A percentile compares a stretch with the other conserved stretches of the same genome.
These are phyloP conservation scores for Hydropotes inermis DNA, from an alignment of 2,113 vertebrate species.

Conservation along the genomic window DNA sequence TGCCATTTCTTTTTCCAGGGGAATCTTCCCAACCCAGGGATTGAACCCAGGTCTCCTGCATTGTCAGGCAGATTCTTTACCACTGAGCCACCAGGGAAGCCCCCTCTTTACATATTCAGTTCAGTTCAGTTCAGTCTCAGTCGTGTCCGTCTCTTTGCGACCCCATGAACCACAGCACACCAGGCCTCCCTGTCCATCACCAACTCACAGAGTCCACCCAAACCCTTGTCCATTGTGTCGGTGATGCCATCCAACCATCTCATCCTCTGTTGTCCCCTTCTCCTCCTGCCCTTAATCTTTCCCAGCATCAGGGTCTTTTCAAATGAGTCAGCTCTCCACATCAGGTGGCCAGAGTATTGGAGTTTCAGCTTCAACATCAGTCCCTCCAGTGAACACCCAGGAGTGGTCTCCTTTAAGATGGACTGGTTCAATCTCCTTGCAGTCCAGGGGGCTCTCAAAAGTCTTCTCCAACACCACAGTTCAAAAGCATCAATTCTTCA, in stretches of 20 bases:
- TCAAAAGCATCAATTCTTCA: not conserved
- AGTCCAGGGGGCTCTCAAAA: not conserved
- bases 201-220: not conserved
- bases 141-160: not conserved
- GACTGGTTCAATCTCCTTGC: not conserved
- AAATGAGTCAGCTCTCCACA: not conserved
- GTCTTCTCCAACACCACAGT: not conserved
- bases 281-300: not conserved
- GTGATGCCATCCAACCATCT: not conserved
- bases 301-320: not conserved
- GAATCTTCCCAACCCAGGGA: not conserved
- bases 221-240: not conserved
- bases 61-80: not conserved
- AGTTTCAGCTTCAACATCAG: not conserved
- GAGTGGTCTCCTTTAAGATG: not conserved
- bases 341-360: not conserved
- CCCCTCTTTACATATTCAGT: not conserved
- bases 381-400: not conserved
- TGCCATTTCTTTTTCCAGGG: not conserved
- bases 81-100: not conserved
- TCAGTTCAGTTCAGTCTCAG: not conserved
- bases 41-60: not conserved
- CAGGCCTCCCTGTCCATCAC: not conserved
- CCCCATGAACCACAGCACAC: not conserved
- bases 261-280: not conserved